These are phyloP conservation scores for Antheraea yamamai DNA, from an alignment of 2,888 invertebrate species.

Conservation along the genomic window DNA sequence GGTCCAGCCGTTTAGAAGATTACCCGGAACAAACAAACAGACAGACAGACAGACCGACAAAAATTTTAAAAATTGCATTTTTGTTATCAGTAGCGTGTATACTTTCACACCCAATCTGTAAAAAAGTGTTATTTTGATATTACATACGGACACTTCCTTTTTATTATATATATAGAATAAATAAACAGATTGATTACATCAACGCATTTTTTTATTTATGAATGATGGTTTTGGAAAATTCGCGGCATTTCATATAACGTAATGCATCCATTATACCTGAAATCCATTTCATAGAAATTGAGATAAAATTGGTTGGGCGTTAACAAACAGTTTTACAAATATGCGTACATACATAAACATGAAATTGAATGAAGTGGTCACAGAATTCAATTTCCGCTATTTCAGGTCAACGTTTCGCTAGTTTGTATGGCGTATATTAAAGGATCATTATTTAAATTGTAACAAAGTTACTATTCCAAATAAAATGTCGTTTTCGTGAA, in stretches of 20 bases:
- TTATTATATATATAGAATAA: too few species aligned
- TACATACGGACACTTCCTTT: too few species aligned
- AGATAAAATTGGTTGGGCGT: not conserved
- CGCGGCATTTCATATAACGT: not conserved
- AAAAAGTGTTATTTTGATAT: too few species aligned
- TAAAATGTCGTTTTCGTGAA: not conserved
- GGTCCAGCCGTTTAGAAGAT: too few species aligned
- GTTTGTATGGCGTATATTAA: not conserved
- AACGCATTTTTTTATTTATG: not conserved
- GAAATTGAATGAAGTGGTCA: conserved; percentile 37
- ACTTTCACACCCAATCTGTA: too few species aligned
- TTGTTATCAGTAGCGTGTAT: too few species aligned
- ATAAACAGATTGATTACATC: not conserved
- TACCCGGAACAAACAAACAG: too few species aligned
- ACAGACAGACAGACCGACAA: too few species aligned
- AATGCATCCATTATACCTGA: not conserved
- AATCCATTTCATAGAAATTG: not conserved
- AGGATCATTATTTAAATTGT: not conserved
- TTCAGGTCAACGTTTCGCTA: conserved; percentile 25
- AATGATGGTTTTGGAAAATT: not conserved
- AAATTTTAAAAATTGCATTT: too few species aligned
- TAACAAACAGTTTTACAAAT: not conserved
- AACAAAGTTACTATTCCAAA: conserved; percentile 1
- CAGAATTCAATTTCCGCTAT: conserved; percentile 44
- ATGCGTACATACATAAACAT: conserved; percentile 17